These are phyloP conservation scores for Zophobas atratus DNA, from an alignment of 1,140 invertebrate genomes.

Conservation along the genomic window DNA sequence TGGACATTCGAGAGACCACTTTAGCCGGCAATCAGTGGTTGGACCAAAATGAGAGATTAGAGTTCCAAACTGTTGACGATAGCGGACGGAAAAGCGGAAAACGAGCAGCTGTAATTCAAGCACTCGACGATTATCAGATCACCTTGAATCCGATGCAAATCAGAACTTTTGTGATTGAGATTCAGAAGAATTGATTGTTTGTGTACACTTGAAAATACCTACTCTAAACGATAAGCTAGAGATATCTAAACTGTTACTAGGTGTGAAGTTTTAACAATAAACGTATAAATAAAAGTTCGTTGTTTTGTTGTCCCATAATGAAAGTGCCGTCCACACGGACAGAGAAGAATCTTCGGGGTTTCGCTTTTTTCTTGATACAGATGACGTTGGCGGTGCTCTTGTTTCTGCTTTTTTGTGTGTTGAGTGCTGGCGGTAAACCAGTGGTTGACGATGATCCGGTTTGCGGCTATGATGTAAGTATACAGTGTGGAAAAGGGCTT, in stretches of 20 bases:
- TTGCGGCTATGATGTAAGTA: conserved; percentile 42
- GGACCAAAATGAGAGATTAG: conserved; percentile 47
- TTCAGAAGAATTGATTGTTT: conserved; percentile 50
- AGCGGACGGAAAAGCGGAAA: neutral
- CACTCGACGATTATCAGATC: conserved; percentile 55
- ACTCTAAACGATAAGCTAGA: neutral
- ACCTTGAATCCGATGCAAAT: conserved; percentile 61
- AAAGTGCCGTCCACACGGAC: neutral
- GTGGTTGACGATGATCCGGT: neutral
- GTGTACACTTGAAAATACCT: conserved; percentile 13
- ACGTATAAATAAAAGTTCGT: conserved; percentile 10
- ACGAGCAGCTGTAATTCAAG: neutral
- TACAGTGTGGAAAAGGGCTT: neutral
- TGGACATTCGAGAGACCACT: conserved; percentile 54
- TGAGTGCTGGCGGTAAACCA: conserved; percentile 15
- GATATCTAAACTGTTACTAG: conserved; percentile 31
- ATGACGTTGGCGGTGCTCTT: conserved; percentile 7
- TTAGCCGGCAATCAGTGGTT: conserved; percentile 55
- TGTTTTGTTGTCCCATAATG: conserved; percentile 8
- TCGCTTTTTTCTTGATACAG: conserved; percentile 7
- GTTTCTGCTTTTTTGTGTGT: conserved; percentile 11
- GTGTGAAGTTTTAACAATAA: conserved; percentile 2
- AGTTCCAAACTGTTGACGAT: conserved; percentile 9
- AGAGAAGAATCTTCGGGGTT: conserved; percentile 1
- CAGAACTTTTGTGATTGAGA: conserved; percentile 61